Conservation (phyloP, 2,797 vertebrate species). For the Triplophysa bombifrons region DNA sequence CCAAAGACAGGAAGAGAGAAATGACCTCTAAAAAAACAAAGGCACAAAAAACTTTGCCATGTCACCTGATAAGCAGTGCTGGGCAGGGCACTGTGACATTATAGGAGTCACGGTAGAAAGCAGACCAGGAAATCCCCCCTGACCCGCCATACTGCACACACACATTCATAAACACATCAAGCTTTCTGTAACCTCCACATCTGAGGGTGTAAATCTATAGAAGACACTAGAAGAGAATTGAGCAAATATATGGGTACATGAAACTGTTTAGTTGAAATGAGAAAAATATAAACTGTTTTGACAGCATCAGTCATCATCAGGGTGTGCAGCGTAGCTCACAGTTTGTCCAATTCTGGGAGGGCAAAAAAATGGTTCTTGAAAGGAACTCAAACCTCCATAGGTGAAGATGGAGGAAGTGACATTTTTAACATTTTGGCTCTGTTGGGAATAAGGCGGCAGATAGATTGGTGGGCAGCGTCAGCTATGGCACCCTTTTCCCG, state of each 20-base stretch:
- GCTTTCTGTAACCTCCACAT: slow-evolving; percentile 27
- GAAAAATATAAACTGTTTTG: slow-evolving; percentile 27
- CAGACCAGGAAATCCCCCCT: slow-evolving; percentile 55
- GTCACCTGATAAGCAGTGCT: slow-evolving; percentile 52
- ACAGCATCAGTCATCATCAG: slow-evolving; percentile 43
- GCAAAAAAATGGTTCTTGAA: not conserved
- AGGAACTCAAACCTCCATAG: not conserved
- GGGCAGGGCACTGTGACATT: slow-evolving; percentile 44
- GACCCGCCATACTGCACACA: slow-evolving; percentile 33
- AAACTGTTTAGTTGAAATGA: slow-evolving; percentile 16
- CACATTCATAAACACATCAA: slow-evolving; percentile 37
- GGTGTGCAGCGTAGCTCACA: slow-evolving; percentile 34
- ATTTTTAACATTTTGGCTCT: slow-evolving; percentile 6
- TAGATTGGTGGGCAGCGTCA: slow-evolving; percentile 45
- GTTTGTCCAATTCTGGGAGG: slow-evolving; percentile 45
- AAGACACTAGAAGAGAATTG: slow-evolving; percentile 2
- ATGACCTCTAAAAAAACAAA: slow-evolving; percentile 5
- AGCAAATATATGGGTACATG: slow-evolving; percentile 20
- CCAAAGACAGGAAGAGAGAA: not conserved
- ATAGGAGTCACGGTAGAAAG: slow-evolving; percentile 45
- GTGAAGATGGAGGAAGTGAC: slow-evolving; percentile 11
- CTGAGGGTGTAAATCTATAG: slow-evolving; percentile 17
- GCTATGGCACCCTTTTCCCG: slow-evolving; percentile 59
- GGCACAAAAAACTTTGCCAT: slow-evolving; percentile 45
- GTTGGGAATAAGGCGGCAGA: slow-evolving; percentile 33